Evolutionary conservation across 2,888 invertebrate species (phyloP), one percentile per base, ranked within the genome.

Genomic region (Andrena marginata): DNA sequence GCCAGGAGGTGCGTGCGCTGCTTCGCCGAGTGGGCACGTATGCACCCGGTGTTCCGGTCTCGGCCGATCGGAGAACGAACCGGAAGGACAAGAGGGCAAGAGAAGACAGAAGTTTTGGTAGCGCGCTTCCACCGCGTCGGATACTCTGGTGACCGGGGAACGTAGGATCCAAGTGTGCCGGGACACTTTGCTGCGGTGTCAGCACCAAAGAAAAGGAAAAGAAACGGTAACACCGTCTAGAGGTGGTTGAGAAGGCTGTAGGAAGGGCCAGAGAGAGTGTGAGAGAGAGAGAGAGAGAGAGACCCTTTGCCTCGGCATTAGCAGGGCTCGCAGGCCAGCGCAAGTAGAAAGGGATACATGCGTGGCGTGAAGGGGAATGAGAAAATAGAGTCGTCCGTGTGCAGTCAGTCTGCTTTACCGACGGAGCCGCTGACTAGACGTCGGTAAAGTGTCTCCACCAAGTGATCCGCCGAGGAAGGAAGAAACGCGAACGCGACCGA

Each of bases 1-100:
- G 76, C 67, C 71, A 80, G 74, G 63, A 75, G 79, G 81, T 79
- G 82, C 86, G 87, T 80, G 87, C 82, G 73, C 82, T 77, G 86
- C 67, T 60, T 82, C 82, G 59, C 20, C 77, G 64, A 80, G 68
- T 73, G 73, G 76, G 76, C 64, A 82, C 79, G 73, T 81, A 77
- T 63, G 77, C 62, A 75, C 83, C 56, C 85, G 88, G 86, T 81
- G 70, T 86, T 81, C 69, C 76, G 68, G 77, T 69, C 77, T 64
- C 63, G 23, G 77, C 63, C 26, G 33, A 72, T 54, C 82, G 60
- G 63, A 29, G 76, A 76, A 67, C 80, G 80, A 68, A 73, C 59
- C 77, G 62, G 48, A 63, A 63, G 26, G 20, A 67, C 63, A 67
- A 29, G 29, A 71, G 23, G 56, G 26, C 56, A 26, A 23, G 51